Percentiles rank a stretch among this genome's conserved stretches.
phyloP scores from a whole-genome alignment of 92 coral and sea anemone genomes.

The Anthopleura xanthogrammica region DNA sequence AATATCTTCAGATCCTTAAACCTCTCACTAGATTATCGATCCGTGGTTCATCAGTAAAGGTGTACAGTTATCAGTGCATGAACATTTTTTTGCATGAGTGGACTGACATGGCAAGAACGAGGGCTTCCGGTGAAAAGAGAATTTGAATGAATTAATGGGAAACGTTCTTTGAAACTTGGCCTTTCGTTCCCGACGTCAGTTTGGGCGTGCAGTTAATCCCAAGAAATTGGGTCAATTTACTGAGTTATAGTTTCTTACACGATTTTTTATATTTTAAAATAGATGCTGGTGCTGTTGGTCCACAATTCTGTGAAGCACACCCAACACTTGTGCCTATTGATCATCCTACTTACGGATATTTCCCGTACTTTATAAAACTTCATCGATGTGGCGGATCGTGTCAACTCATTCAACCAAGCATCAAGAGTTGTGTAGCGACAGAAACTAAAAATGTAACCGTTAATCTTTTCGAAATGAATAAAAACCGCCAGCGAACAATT shows the following conservation, averaged over 20 bases:
- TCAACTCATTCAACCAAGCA: slow-evolving; percentile 26
- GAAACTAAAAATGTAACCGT: slow-evolving; percentile 28
- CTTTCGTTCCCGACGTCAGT: background rate
- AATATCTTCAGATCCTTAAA: background rate
- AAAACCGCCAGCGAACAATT: background rate
- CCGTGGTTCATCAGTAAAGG: background rate
- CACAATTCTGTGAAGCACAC: slow-evolving; percentile 33
- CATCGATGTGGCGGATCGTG: slow-evolving; percentile 75
- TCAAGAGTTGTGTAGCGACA: slow-evolving; percentile 50
- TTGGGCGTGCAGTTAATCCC: background rate
- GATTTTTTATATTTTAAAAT: background rate
- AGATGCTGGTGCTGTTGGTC: background rate
- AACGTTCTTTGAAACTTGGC: background rate
- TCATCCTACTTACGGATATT: slow-evolving; percentile 41
- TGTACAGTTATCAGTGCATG: too few species aligned
- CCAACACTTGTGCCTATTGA: slow-evolving; percentile 60
- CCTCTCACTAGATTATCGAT: background rate
- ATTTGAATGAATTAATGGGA: background rate
- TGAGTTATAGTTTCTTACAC: background rate
- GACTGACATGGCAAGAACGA: too few species aligned
- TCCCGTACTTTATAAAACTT: slow-evolving; percentile 57
- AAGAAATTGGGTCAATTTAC: background rate
- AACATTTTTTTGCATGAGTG: too few species aligned
- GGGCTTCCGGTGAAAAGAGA: background rate
- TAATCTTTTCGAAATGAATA: slow-evolving; percentile 5